phyloP scores from a whole-genome alignment of 1,140 invertebrate genomes.

The Diploscapter pachys region DNA sequence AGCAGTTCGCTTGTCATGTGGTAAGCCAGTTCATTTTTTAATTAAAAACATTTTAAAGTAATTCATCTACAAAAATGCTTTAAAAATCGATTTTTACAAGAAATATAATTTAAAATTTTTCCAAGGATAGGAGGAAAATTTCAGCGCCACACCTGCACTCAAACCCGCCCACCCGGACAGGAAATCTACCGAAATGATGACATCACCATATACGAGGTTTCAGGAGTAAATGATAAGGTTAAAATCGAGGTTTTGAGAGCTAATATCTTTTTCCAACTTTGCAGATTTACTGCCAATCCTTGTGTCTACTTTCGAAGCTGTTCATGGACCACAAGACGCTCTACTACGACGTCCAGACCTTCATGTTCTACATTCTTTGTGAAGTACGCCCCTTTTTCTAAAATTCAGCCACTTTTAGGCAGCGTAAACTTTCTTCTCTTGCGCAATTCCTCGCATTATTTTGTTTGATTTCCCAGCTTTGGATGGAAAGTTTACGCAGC shows the following conservation, averaged over 20 bases:
- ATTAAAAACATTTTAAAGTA: conserved; percentile 4
- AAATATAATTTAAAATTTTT: conserved; percentile 67
- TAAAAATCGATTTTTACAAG: conserved; percentile 74
- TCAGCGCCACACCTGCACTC: conserved; percentile 75
- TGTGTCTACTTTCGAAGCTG: conserved; percentile 59
- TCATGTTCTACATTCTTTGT: conserved; percentile 49
- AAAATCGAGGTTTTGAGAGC: conserved; percentile 49
- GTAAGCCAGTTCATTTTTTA: conserved; percentile 1
- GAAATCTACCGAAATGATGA: conserved; percentile 94
- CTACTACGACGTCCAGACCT: conserved; percentile 60
- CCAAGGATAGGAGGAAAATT: conserved; percentile 3
- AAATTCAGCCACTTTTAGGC: not conserved
- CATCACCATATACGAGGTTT: conserved; percentile 98
- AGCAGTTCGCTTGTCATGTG: not conserved
- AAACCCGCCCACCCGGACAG: conserved; percentile 94
- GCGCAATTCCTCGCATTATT: too few relatives aligned
- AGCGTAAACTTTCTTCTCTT: not conserved
- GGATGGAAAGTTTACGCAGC: not conserved
- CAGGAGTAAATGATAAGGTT: conserved; percentile 93
- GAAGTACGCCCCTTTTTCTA: conserved; percentile 15
- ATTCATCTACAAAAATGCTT: conserved; percentile 73
- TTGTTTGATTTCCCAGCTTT: not conserved
- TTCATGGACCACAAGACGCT: conserved; percentile 60
- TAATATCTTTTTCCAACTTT: conserved; percentile 58
- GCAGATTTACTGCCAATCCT: conserved; percentile 57